Evolutionary conservation across 1,140 invertebrate species (phyloP).

Genomic region (Diachasma alloeum): DNA sequence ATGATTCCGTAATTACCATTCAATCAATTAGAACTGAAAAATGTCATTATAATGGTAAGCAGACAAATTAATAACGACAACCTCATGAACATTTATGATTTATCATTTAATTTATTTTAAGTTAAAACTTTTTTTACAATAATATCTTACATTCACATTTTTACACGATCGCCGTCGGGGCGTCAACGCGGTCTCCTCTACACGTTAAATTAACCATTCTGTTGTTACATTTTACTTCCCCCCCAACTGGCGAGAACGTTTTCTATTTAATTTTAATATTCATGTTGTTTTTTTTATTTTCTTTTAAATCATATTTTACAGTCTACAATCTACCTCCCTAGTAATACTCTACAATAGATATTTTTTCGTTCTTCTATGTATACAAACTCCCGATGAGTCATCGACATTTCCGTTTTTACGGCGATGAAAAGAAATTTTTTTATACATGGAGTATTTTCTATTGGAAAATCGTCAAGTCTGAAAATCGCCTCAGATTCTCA

Average conservation of each 20-base stretch:
- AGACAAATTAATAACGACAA: slow-evolving; percentile 18
- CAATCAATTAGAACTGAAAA: slow-evolving; percentile 20
- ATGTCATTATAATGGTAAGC: background rate
- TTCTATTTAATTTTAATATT: slow-evolving; percentile 9
- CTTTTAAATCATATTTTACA: slow-evolving; percentile 55
- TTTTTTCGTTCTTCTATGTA: slow-evolving; percentile 31
- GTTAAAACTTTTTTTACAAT: slow-evolving; percentile 67
- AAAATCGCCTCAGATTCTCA: background rate
- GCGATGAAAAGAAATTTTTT: background rate
- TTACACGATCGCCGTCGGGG: slow-evolving; percentile 48
- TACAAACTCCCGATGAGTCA: background rate
- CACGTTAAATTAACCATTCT: background rate
- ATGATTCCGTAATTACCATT: background rate
- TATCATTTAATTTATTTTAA: slow-evolving; percentile 67
- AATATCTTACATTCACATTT: slow-evolving; percentile 65
- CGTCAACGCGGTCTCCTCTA: background rate
- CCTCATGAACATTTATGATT: slow-evolving; percentile 45
- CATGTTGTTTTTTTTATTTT: slow-evolving; percentile 24
- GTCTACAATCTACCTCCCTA: slow-evolving; percentile 61
- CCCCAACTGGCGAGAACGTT: slow-evolving; percentile 3
- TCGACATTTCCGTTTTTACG: background rate
- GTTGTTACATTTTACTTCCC: background rate
- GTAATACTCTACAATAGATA: slow-evolving; percentile 64
- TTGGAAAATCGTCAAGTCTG: background rate
- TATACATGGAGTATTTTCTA: background rate